Evolutionary conservation across 2,888 invertebrate genomes (phyloP), one percentile per base, ranked within the genome.

Genomic region (Standfussiana lucernea): DNA sequence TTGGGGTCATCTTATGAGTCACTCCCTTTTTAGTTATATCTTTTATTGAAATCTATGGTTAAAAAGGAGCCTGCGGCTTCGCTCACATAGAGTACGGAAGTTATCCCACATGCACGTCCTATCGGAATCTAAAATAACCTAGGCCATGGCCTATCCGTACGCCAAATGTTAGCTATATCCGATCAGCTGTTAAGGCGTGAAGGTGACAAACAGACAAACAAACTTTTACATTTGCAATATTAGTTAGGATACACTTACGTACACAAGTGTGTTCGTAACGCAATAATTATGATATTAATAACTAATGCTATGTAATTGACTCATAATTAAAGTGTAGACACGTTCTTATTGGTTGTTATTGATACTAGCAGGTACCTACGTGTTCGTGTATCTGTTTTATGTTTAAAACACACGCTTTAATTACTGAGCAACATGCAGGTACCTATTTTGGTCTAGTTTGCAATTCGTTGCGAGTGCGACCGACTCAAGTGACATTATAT

Each of bases 241-340:
- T n/a, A 40, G 40, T 18, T 15, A 6, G 18, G 61, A 35, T 35
- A 35, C 21, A 61, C 21, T 18, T 42, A 56, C 45, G 37, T 47
- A 50, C 21, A 59, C 21, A 59, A 37, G 21, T 11, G 56, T 70
- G 47, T 32, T n/a, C 61, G 64, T 72, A 64, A 59, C 67, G 65
- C 59, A 69, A 68, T 74, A 79, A 82, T 82, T 78, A 85, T 79
- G 77, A 85, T 77, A 85, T 85, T 67, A 72, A 75, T 79, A 72
- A 76, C 75, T 77, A 77, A 77, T 69, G 28, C 24, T 40, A n/a
- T 28, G 4, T 83, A 83, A 83, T 83, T 75, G 61, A 79, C 79
- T 72, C 45, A 45, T 83, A 75, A 72, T 69, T 72, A 74, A 62
- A 70, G 21, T 42, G 72, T 42, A 64, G 53, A 72, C 79, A 74